A percentile compares a stretch with the other conserved stretches of the same genome.
phyloP scores from a whole-genome alignment of 2,888 invertebrate species.

The Eupithecia subumbrata region DNA sequence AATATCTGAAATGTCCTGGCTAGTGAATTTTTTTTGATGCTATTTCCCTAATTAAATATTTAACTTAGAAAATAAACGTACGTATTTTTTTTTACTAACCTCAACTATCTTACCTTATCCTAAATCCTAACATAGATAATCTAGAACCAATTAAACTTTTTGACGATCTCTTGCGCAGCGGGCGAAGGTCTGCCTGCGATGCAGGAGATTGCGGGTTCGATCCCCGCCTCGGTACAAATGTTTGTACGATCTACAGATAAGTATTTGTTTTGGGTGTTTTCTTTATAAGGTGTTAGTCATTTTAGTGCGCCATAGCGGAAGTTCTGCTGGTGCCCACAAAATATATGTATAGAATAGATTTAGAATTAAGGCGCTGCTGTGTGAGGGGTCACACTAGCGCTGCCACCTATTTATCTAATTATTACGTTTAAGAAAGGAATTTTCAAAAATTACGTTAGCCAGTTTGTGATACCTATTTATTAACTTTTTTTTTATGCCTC shows the following conservation, averaged over 20 bases:
- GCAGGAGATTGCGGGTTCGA: background rate
- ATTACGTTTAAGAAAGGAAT: too few species aligned
- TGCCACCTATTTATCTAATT: too few species aligned
- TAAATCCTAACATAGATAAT: background rate
- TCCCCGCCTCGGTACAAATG: background rate
- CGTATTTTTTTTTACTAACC: background rate
- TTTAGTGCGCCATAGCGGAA: too few species aligned
- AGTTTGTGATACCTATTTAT: too few species aligned
- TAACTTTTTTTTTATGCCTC: too few species aligned
- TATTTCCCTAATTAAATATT: background rate
- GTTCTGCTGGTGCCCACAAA: too few species aligned
- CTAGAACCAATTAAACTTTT: background rate
- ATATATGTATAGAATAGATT: too few species aligned
- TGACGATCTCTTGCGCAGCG: background rate
- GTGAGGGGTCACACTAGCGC: too few species aligned
- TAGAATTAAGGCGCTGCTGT: too few species aligned
- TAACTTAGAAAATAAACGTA: background rate
- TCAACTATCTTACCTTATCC: background rate
- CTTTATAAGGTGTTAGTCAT: too few species aligned
- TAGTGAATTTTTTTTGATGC: background rate
- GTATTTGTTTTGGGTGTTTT: background rate
- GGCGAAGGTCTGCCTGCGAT: background rate
- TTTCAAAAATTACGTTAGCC: too few species aligned
- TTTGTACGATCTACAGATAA: background rate
- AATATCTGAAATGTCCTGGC: background rate